Conservation (phyloP, 2,888 invertebrate species). For the Andricus curvator region DNA sequence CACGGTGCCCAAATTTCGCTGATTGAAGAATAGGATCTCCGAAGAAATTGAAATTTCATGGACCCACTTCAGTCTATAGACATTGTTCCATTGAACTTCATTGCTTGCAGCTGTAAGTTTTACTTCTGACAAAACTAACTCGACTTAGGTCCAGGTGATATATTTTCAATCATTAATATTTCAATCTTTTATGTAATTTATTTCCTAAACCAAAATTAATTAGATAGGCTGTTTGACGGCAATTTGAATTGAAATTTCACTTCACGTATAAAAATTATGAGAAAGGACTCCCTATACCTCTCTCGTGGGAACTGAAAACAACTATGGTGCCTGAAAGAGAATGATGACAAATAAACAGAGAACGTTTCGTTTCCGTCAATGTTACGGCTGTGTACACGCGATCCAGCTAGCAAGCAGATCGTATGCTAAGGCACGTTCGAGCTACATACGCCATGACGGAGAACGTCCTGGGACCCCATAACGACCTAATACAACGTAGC, state of each 20-base stretch:
- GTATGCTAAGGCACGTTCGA: constrained; percentile 75
- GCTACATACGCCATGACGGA: constrained; percentile 65
- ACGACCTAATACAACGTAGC: constrained; percentile 66
- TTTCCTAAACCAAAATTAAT: no score
- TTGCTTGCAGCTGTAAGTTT: no score
- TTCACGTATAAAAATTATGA: constrained; percentile 45
- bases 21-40: constrained; percentile 72
- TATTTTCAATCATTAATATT: no score
- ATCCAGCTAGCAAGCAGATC: constrained; percentile 73
- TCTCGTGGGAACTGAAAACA: constrained; percentile 43
- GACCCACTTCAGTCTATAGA: constrained; percentile 62
- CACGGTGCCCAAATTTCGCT: constrained; percentile 68
- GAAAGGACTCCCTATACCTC: background rate
- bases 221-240: no score
- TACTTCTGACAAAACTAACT: no score
- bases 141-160: no score
- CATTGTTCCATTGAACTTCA: constrained; percentile 50
- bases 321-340: constrained; percentile 44
- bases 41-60: constrained; percentile 74
- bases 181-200: no score
- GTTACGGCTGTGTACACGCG: constrained; percentile 58
- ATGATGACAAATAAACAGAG: constrained; percentile 45
- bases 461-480: constrained; percentile 61
- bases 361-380: constrained; percentile 46
- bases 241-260: constrained; percentile 37